phyloP scores from a whole-genome alignment of 92 coral and sea anemone species.

The Isaurus tuberculatus region DNA sequence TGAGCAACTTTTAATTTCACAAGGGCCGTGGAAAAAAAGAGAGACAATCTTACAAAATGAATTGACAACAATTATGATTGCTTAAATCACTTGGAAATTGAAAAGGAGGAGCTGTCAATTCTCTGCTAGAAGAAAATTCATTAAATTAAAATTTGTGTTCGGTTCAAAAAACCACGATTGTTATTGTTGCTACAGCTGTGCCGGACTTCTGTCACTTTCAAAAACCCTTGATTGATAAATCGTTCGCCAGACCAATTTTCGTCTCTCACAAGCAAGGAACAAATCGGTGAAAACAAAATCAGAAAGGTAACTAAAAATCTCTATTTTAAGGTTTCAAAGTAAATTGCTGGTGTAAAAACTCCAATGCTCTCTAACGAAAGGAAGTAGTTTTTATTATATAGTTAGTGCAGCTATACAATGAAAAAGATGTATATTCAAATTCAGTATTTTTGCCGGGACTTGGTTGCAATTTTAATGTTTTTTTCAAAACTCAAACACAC shows the following conservation, averaged over 20 bases:
- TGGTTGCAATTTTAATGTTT: too few species aligned
- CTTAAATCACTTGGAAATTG: conserved; percentile 22
- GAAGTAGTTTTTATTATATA: too few species aligned
- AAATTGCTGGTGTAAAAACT: too few species aligned
- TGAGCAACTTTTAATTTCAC: conserved; percentile 31
- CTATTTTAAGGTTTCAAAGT: too few species aligned
- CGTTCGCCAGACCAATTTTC: neutral
- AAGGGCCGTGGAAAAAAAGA: neutral
- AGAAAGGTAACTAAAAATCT: too few species aligned
- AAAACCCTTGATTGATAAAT: neutral
- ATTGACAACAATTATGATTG: conserved; percentile 15
- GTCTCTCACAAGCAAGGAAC: neutral
- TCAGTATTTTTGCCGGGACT: too few species aligned
- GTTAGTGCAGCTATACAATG: too few species aligned
- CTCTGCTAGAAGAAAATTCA: conserved; percentile 20
- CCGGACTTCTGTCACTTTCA: neutral
- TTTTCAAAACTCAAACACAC: too few species aligned
- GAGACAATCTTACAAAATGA: conserved; percentile 29
- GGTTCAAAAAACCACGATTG: conserved; percentile 2
- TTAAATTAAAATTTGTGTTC: neutral
- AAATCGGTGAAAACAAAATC: neutral
- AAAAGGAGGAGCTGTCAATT: conserved; percentile 24
- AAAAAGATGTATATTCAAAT: too few species aligned
- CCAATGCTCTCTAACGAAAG: too few species aligned
- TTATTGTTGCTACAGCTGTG: neutral